These are phyloP conservation scores for Ciconia boyciana DNA, from an alignment of 2,113 vertebrate genomes.

Conservation along the genomic window DNA sequence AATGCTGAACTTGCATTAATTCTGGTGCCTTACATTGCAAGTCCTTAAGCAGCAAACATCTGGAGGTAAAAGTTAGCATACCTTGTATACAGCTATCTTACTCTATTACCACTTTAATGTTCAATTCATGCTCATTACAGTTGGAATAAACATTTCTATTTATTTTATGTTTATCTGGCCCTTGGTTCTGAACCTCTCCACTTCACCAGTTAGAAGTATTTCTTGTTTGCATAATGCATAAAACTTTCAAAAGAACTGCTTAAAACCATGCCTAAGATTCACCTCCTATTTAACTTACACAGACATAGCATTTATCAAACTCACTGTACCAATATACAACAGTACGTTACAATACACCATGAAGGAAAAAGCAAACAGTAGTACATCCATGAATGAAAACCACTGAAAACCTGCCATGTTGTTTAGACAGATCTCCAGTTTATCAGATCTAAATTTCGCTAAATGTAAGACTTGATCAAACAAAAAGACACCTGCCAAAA, in stretches of 20 bases:
- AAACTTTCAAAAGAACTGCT: neutral
- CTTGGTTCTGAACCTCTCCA: neutral
- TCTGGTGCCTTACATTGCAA: neutral
- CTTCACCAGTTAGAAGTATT: neutral
- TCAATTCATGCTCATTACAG: neutral
- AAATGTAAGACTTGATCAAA: neutral
- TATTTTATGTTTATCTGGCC: neutral
- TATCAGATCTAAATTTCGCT: neutral
- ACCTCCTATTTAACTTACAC: neutral
- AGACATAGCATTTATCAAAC: neutral
- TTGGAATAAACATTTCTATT: neutral
- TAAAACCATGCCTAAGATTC: neutral
- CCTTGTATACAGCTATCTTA: neutral
- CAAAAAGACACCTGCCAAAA: neutral
- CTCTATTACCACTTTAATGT: neutral
- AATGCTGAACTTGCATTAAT: neutral
- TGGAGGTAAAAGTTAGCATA: neutral
- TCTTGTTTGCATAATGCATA: neutral
- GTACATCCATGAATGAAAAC: neutral
- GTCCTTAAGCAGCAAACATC: neutral
- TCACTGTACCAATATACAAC: neutral
- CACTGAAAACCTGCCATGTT: neutral
- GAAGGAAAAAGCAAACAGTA: neutral
- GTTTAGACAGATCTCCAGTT: neutral
- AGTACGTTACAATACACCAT: rapidly evolving